These are phyloP conservation scores for Ceyx melanurus DNA, from an alignment of 2,113 vertebrate genomes.

Conservation along the genomic window DNA sequence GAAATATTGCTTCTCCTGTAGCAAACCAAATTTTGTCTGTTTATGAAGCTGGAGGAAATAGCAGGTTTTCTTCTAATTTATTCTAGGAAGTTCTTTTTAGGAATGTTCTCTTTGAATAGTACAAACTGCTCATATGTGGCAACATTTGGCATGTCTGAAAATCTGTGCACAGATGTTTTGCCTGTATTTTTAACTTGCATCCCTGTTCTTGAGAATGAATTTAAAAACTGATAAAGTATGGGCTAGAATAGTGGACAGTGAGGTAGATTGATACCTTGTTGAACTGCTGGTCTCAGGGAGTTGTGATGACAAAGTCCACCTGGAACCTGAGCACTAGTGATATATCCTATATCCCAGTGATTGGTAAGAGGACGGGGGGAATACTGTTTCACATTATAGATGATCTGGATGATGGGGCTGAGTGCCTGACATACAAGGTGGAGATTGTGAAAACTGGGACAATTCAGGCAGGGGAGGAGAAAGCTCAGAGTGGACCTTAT, in stretches of 20 bases:
- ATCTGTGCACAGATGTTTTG: neutral
- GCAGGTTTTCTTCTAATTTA: neutral
- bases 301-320: neutral
- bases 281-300: neutral
- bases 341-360: neutral
- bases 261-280: neutral
- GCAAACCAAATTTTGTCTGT: neutral
- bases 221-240: neutral
- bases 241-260: neutral
- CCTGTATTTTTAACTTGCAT: neutral
- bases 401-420: neutral
- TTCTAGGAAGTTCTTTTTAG: neutral
- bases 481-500: neutral
- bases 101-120: neutral
- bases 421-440: neutral
- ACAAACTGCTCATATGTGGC: neutral
- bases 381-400: fast-evolving
- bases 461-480: neutral
- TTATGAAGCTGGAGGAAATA: neutral
- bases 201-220: neutral
- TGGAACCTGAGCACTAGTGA: neutral
- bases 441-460: neutral
- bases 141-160: neutral
- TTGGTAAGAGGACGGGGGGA: neutral
- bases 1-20: neutral